phyloP scores from a whole-genome alignment of 2,888 invertebrate genomes.

The Dasypolia templi region DNA sequence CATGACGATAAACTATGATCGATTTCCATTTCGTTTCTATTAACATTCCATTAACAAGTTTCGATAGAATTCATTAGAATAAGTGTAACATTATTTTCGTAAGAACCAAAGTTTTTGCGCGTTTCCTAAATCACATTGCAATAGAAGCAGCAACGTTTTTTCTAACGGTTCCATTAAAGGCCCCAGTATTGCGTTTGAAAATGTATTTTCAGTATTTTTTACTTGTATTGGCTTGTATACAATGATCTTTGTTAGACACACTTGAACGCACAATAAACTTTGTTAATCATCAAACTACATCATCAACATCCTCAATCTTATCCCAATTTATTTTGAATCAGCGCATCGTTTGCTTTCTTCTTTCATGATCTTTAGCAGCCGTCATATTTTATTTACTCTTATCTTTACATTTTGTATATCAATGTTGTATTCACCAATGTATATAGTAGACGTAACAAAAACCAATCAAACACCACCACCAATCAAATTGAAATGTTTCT shows the following conservation, averaged over 20 bases:
- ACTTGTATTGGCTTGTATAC: slow-evolving; percentile 21
- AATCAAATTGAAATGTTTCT: no score
- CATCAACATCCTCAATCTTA: no score
- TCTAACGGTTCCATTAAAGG: slow-evolving; percentile 23
- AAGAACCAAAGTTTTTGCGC: slow-evolving; percentile 35
- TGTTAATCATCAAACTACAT: no score
- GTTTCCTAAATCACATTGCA: slow-evolving; percentile 22
- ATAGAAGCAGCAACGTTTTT: slow-evolving; percentile 23
- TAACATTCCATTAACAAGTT: background rate
- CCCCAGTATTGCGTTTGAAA: slow-evolving; percentile 27
- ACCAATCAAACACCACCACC: no score
- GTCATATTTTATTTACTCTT: no score
- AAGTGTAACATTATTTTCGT: slow-evolving; percentile 35
- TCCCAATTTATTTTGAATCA: no score
- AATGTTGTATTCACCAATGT: no score
- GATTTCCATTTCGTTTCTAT: background rate
- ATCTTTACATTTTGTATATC: no score
- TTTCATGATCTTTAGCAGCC: no score
- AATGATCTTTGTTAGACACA: slow-evolving; percentile 25
- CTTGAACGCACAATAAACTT: slow-evolving; percentile 30
- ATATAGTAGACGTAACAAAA: no score
- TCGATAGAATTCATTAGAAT: slow-evolving; percentile 9
- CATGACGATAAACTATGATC: background rate
- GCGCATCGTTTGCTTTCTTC: background rate
- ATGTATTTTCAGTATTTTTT: slow-evolving; percentile 39